phyloP scores from a whole-genome alignment of 2,797 vertebrate genomes.

The Urocyon cinereoargenteus region DNA sequence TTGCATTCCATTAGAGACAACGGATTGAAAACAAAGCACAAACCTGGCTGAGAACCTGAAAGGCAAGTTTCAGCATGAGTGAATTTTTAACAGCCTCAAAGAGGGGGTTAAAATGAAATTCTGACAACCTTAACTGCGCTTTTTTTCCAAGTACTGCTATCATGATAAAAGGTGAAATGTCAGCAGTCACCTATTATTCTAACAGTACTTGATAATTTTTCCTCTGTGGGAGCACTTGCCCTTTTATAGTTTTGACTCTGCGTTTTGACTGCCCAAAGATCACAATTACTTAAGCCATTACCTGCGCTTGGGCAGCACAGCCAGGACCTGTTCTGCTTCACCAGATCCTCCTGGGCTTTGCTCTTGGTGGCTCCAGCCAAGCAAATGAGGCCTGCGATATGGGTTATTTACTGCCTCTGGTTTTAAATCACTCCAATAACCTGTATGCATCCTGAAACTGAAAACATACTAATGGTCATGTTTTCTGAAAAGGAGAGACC shows the following conservation, averaged over 20 bases:
- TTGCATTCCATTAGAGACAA: slow-evolving; percentile 73
- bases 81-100: slow-evolving; percentile 80
- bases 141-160: slow-evolving; percentile 68
- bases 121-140: slow-evolving; percentile 82
- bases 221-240: slow-evolving; percentile 35
- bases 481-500: background rate
- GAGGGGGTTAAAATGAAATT: slow-evolving; percentile 79
- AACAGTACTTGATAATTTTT: slow-evolving; percentile 73
- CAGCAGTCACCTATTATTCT: slow-evolving; percentile 72
- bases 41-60: slow-evolving; percentile 81
- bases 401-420: background rate
- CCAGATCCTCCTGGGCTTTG: background rate
- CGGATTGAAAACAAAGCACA: slow-evolving; percentile 72
- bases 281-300: slow-evolving; percentile 50
- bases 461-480: background rate
- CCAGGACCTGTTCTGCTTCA: background rate
- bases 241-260: slow-evolving; percentile 60
- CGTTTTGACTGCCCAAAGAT: slow-evolving; percentile 65
- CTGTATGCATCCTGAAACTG: background rate
- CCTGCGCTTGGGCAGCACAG: background rate
- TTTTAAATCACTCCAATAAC: background rate
- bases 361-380: background rate
- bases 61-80: slow-evolving; percentile 82
- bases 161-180: slow-evolving; percentile 74
- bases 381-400: background rate